Conservation (phyloP, 2,113 vertebrate species). For the Ivindomyrus marchei region DNA sequence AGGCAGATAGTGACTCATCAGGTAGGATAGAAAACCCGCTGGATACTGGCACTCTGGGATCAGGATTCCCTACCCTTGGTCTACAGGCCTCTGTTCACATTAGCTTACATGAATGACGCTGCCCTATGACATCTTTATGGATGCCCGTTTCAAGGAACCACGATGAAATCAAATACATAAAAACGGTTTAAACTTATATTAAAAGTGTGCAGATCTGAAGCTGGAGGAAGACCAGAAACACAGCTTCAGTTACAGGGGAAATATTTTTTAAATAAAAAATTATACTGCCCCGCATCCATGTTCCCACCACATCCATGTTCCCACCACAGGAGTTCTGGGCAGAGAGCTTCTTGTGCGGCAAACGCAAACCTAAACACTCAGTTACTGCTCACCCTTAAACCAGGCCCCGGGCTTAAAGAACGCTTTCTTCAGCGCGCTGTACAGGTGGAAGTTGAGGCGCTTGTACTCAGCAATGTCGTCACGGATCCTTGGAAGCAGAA, state of each 20-base stretch:
- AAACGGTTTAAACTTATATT: background rate
- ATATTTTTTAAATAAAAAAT: background rate
- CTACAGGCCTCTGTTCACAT: background rate
- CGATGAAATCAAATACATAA: background rate
- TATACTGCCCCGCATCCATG: no score
- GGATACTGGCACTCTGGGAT: background rate
- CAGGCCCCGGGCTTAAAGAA: conserved; percentile 94
- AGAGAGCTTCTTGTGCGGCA: background rate
- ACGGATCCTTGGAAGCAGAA: conserved; percentile 80
- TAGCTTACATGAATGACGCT: background rate
- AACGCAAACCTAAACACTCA: background rate
- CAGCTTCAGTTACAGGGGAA: background rate
- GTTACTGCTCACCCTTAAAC: conserved; percentile 81
- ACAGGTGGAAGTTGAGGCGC: conserved; percentile 91
- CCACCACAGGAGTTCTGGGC: background rate
- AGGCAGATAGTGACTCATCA: background rate
- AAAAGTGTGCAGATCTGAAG: background rate
- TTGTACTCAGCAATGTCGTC: conserved; percentile 94
- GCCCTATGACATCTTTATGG: background rate
- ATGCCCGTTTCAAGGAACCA: background rate
- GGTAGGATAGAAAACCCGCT: background rate
- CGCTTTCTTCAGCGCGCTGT: conserved; percentile 90
- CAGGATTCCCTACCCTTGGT: background rate
- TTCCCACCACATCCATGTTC: background rate
- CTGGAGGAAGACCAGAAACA: background rate